Conservation (phyloP, 2,113 vertebrate species). For the Beaufortia kweichowensis region DNA sequence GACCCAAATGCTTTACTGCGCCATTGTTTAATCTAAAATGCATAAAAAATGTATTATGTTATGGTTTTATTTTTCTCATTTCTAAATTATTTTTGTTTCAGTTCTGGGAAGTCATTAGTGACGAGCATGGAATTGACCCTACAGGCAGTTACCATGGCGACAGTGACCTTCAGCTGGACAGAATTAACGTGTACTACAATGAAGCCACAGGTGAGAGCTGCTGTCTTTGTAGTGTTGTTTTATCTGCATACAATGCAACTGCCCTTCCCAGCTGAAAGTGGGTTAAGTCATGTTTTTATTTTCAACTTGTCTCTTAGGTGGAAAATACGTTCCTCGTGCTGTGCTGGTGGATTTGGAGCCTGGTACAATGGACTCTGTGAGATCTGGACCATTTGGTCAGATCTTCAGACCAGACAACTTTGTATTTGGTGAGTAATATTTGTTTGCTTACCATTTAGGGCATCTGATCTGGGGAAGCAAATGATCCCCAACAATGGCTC, state of each 20-base stretch:
- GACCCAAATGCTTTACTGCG: no score
- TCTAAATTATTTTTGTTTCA: background rate
- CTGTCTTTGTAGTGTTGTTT: background rate
- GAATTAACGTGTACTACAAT: constrained; percentile 61
- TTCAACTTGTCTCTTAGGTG: constrained; percentile 34
- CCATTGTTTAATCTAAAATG: no score
- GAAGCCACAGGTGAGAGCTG: constrained; percentile 52
- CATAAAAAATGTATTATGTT: no score
- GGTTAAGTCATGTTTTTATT: background rate
- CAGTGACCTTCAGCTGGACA: constrained; percentile 58
- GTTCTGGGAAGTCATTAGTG: constrained; percentile 62
- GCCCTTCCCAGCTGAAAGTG: background rate
- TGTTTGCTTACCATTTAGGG: background rate
- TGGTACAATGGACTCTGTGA: constrained; percentile 59
- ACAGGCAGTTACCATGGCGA: constrained; percentile 62
- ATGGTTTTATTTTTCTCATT: background rate
- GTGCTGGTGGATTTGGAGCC: constrained; percentile 60
- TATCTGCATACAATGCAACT: background rate
- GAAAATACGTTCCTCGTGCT: constrained; percentile 60
- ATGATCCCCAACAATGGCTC: background rate
- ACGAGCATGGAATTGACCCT: constrained; percentile 60
- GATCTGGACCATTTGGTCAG: constrained; percentile 60
- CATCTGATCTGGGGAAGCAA: background rate
- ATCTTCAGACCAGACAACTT: constrained; percentile 62
- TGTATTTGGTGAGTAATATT: constrained; percentile 52